Conservation (phyloP, 2,797 vertebrate genomes). For the Dipus sagitta region DNA sequence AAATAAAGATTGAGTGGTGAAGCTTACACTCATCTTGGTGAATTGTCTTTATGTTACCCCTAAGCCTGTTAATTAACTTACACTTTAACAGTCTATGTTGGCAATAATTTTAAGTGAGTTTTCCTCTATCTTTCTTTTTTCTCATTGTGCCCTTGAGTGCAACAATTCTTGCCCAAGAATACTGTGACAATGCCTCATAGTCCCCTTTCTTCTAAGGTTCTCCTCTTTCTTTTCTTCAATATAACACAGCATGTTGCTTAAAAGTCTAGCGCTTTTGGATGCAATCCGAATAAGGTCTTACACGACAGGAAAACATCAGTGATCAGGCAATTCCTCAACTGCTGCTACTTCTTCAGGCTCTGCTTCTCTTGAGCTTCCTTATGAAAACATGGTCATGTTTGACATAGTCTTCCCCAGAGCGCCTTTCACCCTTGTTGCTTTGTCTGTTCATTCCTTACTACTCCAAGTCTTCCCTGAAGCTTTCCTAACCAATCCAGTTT, state of each 20-base stretch:
- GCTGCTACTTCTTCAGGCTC: background rate
- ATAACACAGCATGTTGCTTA: background rate
- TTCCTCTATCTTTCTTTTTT: background rate
- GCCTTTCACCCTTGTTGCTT: background rate
- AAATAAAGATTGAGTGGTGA: background rate
- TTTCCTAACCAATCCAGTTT: background rate
- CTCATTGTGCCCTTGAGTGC: background rate
- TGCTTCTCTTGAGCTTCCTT: background rate
- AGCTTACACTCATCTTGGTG: background rate
- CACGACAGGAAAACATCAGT: background rate
- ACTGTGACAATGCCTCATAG: background rate
- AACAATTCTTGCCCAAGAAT: background rate
- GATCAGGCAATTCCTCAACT: background rate
- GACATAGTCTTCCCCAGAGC: background rate
- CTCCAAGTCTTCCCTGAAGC: constrained; percentile 3
- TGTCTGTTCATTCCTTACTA: background rate
- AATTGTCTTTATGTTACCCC: background rate
- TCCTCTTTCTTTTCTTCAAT: background rate
- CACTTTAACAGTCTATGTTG: background rate
- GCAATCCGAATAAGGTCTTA: background rate
- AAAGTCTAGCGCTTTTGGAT: background rate
- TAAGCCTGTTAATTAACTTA: background rate
- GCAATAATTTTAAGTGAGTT: background rate
- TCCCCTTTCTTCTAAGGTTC: constrained; percentile 8
- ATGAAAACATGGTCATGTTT: background rate